These are phyloP conservation scores for Seira sanloemensis DNA, from an alignment of 2,888 invertebrate genomes.

Conservation along the genomic window DNA sequence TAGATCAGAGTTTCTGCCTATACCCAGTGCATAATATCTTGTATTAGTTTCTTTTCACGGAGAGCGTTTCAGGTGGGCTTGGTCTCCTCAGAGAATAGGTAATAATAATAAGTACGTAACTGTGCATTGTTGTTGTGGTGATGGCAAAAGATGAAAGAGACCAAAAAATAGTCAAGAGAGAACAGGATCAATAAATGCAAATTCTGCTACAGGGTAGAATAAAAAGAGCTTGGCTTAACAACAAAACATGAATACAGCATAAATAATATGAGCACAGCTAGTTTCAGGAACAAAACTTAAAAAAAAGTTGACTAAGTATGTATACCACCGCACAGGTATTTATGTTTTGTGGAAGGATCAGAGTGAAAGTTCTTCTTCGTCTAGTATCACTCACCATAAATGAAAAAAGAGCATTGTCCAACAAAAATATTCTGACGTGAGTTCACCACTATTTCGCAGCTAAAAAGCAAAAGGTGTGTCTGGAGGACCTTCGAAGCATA, in stretches of 20 bases:
- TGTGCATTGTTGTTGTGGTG: slow-evolving; percentile 8
- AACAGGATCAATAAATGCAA: slow-evolving; percentile 65
- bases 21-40: neutral
- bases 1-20: neutral
- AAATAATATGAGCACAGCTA: neutral
- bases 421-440: neutral
- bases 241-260: neutral
- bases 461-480: neutral
- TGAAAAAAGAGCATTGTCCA: neutral
- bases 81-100: slow-evolving; percentile 23
- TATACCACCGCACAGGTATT: too few relatives aligned
- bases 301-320: neutral
- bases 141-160: slow-evolving; percentile 32
- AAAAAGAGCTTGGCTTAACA: slow-evolving; percentile 22
- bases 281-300: neutral
- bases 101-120: slow-evolving; percentile 32
- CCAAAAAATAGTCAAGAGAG: slow-evolving; percentile 37
- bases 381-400: neutral
- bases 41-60: neutral
- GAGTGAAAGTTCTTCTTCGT: neutral
- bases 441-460: neutral
- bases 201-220: slow-evolving; percentile 43
- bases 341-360: too few relatives aligned
- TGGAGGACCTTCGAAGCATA: slow-evolving; percentile 4
- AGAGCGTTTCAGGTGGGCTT: slow-evolving; percentile 31